phyloP scores from a whole-genome alignment of 2,113 vertebrate genomes.

The Spheniscus mendiculus region DNA sequence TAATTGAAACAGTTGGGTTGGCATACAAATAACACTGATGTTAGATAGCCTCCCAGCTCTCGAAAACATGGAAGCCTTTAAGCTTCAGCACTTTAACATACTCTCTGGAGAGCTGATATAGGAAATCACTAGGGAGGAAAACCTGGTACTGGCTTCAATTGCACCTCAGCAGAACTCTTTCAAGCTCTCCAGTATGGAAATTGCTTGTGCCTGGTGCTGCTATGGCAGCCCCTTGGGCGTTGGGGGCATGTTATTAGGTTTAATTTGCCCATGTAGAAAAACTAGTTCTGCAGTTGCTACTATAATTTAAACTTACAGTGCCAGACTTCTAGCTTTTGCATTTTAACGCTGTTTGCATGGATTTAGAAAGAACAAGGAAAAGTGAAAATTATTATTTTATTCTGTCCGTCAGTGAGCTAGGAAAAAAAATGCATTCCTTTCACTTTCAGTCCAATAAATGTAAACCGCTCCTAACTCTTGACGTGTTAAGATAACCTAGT shows the following conservation, averaged over 20 bases:
- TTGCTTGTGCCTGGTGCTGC: neutral
- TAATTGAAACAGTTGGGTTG: constrained; percentile 16
- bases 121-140: neutral
- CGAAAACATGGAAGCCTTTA: neutral
- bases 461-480: neutral
- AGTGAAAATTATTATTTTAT: neutral
- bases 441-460: neutral
- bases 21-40: neutral
- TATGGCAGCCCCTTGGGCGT: fast-evolving
- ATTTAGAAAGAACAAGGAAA: neutral
- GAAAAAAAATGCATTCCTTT: neutral
- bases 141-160: neutral
- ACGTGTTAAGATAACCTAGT: neutral
- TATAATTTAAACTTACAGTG: neutral
- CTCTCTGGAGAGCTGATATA: neutral
- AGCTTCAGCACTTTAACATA: neutral
- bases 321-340: neutral
- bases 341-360: neutral
- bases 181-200: neutral
- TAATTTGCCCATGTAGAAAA: neutral
- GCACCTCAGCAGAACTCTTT: neutral
- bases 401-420: neutral
- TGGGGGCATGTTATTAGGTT: neutral
- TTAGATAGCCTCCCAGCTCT: neutral
- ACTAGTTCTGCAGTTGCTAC: neutral